Evolutionary conservation across 2,888 invertebrate genomes (phyloP).

Genomic region (Syrista parreyssii): DNA sequence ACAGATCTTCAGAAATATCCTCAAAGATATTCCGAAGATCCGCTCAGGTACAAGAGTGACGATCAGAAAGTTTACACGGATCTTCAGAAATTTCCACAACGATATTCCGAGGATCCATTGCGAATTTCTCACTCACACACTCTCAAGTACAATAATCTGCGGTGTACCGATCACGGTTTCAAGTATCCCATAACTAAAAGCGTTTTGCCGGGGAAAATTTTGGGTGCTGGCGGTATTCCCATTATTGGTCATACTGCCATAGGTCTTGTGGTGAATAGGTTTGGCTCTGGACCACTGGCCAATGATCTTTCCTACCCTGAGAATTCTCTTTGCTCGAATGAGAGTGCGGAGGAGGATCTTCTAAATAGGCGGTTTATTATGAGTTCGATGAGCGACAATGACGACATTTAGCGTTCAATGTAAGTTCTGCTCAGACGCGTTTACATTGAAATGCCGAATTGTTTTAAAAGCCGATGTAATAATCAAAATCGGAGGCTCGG

Average conservation of each 20-base stretch:
- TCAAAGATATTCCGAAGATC: slow-evolving; percentile 54
- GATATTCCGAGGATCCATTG: slow-evolving; percentile 56
- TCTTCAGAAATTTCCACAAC: slow-evolving; percentile 57
- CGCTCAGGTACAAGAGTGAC: slow-evolving; percentile 42
- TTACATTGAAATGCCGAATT: neutral
- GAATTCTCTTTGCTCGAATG: slow-evolving; percentile 49
- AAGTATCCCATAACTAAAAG: slow-evolving; percentile 54
- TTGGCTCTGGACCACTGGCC: slow-evolving; percentile 51
- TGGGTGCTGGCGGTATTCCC: slow-evolving; percentile 56
- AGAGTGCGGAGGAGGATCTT: slow-evolving; percentile 50
- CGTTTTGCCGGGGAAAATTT: slow-evolving; percentile 52
- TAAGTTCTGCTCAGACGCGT: neutral
- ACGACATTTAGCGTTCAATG: slow-evolving; percentile 31
- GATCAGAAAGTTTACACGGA: slow-evolving; percentile 46
- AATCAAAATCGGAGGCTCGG: neutral
- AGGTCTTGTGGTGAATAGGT: slow-evolving; percentile 59
- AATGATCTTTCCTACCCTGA: slow-evolving; percentile 45
- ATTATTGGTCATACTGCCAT: slow-evolving; percentile 60
- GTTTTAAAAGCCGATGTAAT: neutral
- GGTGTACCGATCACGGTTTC: slow-evolving; percentile 50
- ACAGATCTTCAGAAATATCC: slow-evolving; percentile 50
- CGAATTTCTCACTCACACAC: slow-evolving; percentile 46
- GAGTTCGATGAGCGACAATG: slow-evolving; percentile 55
- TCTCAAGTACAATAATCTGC: slow-evolving; percentile 55
- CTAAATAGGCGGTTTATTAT: slow-evolving; percentile 53